Evolutionary conservation across 2,797 vertebrate genomes (phyloP).

Genomic region (Peromyscus eremicus): DNA sequence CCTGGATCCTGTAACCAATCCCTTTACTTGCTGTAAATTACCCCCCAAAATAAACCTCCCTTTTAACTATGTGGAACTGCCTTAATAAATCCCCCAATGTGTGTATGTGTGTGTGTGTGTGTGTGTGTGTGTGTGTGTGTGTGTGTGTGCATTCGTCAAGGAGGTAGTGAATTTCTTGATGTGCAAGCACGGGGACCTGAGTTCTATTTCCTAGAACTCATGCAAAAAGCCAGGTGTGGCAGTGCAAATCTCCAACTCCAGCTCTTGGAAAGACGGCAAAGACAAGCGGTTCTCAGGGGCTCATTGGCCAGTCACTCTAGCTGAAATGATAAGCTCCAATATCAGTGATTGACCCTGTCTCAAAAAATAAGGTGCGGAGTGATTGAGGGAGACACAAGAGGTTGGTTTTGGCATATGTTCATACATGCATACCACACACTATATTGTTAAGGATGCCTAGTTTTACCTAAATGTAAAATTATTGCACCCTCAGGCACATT

Average conservation of each 20-base stretch:
- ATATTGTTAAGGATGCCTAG: conserved; percentile 31
- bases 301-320: background rate
- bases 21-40: too few species aligned
- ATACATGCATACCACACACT: background rate
- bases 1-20: too few species aligned
- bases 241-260: background rate
- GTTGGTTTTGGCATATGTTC: too few species aligned
- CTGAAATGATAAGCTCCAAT: background rate
- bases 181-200: background rate
- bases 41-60: too few species aligned
- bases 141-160: background rate
- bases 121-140: background rate
- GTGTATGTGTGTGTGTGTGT: background rate
- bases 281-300: background rate
- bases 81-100: too few species aligned
- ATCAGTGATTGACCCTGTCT: background rate
- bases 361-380: background rate
- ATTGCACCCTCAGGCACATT: background rate
- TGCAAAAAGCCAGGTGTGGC: background rate
- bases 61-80: too few species aligned
- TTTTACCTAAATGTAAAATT: conserved; percentile 33
- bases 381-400: background rate
- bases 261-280: background rate
- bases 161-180: background rate
- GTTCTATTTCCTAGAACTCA: background rate